phyloP scores from a whole-genome alignment of 2,113 vertebrate genomes.

The Gymnorhina tibicen region DNA sequence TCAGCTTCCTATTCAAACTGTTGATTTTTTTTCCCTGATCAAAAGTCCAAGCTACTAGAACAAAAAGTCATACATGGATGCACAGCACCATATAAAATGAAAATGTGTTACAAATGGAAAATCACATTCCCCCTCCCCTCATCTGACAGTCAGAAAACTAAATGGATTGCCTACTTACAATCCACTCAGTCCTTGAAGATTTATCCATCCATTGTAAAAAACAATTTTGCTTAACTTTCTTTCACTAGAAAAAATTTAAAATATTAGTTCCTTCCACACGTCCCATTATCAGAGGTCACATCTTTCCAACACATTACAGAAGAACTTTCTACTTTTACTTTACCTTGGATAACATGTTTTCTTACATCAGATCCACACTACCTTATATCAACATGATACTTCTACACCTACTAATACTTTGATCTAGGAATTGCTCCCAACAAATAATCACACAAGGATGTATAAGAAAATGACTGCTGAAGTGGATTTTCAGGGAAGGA shows the following conservation, averaged over 20 bases:
- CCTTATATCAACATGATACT: accelerated
- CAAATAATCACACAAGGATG: not conserved
- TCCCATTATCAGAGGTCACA: not conserved
- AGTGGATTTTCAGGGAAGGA: not conserved
- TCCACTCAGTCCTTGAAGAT: not conserved
- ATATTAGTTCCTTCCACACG: not conserved
- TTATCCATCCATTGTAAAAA: not conserved
- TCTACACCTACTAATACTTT: not conserved
- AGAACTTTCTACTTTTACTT: not conserved
- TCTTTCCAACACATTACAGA: not conserved
- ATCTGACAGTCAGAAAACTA: not conserved
- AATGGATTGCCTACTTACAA: not conserved
- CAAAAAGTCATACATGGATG: not conserved
- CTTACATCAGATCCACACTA: not conserved
- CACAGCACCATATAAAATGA: not conserved
- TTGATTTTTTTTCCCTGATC: not conserved
- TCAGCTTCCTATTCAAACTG: not conserved
- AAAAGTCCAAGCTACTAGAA: not conserved
- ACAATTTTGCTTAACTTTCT: not conserved
- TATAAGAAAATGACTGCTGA: not conserved
- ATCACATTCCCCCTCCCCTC: not conserved
- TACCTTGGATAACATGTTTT: not conserved
- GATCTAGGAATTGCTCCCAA: not conserved
- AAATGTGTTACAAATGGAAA: not conserved
- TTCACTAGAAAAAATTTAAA: not conserved